Evolutionary conservation across 1,140 invertebrate genomes (phyloP), one percentile per base, ranked within the genome.

Genomic region (Cyphomyrmex costatus): DNA sequence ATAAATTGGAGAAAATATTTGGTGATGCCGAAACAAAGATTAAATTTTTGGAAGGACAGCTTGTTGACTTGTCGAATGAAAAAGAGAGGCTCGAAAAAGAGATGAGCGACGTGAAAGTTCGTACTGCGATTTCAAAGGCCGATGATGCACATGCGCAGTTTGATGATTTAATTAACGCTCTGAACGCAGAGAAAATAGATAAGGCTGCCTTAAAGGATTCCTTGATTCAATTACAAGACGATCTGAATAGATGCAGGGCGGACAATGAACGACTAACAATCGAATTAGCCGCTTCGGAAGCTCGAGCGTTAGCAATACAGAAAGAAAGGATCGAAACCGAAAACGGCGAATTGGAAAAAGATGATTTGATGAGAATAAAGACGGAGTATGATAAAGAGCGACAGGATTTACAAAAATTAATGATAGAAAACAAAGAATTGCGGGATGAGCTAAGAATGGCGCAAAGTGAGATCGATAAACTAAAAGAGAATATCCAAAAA

Each of bases 261-360:
- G 86, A 90, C 19, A 76, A 82, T 33, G 74, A 83, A 65, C 78
- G 86, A n/a, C 24, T 90, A 49, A 68, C n/a, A 14, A 85, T 66
- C 14, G 65, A 85, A 7, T 53, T 86, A 6, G 71, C 88, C 21
- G 53, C 19, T 14, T 46, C 68, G 27, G 84, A 80, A 53, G 10
- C 14, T 6, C 61, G 76, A 73, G 27, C 76, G 33, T 36, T 74
- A 16, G 61, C 60, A 46, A 49, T 83, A 14, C 66, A 21, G 36
- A 16, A 16, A 1, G 79, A 79, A 27, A 68, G 87, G 10, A 4
- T 27, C 24, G 16, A 53, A 36, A 42, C 16, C 0, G 65, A 92
- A 21, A 84, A 87, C 30, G 73, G 88, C 4, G 56, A 65, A 58
- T 80, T 88, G 63, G 86, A 68, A 10, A 76, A 53, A 42, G 71